Percentiles rank a stretch among this genome's conserved stretches.
Conservation (phyloP, 2,888 invertebrate genomes). For the Apamea sordens region DNA sequence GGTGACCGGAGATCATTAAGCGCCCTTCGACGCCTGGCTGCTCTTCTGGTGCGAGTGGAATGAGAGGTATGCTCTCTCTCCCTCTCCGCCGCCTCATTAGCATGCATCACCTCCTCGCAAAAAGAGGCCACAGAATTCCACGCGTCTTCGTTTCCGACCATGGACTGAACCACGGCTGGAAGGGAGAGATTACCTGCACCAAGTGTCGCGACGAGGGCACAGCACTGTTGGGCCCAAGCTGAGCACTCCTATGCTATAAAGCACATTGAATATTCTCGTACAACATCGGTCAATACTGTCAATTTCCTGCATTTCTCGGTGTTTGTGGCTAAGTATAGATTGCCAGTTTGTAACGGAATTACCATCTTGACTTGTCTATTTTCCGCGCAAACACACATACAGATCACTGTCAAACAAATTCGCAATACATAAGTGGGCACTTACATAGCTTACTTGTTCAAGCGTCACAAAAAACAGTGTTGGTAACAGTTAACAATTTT, state of each 20-base stretch:
- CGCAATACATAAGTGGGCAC: neutral
- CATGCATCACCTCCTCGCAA: no score
- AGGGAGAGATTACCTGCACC: no score
- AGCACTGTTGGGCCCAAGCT: no score
- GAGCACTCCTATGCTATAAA: neutral
- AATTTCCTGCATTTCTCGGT: constrained; percentile 1
- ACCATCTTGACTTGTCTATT: neutral
- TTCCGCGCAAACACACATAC: neutral
- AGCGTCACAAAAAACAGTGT: neutral
- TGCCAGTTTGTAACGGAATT: constrained; percentile 4
- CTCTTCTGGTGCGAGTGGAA: no score
- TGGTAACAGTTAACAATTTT: constrained; percentile 1
- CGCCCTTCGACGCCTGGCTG: no score
- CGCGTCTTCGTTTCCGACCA: no score
- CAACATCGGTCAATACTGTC: constrained; percentile 6
- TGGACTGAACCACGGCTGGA: no score
- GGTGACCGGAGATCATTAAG: no score
- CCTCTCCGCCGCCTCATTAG: no score
- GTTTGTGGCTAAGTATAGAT: constrained; percentile 16
- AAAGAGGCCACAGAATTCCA: no score
- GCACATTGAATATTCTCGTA: constrained; percentile 4
- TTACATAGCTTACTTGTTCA: neutral
- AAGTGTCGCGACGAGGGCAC: no score
- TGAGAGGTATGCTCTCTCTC: no score
- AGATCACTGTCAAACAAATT: constrained; percentile 3